A percentile compares a stretch with the other conserved stretches of the same genome.
These are phyloP conservation scores for Ahaetulla prasina DNA, from an alignment of 2,113 vertebrate species.

Conservation along the genomic window DNA sequence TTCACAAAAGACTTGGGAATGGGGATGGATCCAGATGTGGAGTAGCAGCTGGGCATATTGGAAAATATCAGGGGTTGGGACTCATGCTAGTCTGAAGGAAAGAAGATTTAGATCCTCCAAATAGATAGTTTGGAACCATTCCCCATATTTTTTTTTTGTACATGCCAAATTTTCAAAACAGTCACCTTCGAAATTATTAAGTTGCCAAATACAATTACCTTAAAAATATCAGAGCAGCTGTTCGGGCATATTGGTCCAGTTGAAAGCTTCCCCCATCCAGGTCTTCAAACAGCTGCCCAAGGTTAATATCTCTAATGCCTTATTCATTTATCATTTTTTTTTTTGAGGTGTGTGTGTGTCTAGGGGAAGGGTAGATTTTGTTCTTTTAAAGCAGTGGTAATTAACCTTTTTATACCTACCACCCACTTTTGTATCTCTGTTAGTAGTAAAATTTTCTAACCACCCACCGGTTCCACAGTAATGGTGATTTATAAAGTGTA, in stretches of 20 bases:
- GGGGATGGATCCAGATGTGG: background rate
- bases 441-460: too few species aligned
- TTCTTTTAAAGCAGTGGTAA: constrained; percentile 6
- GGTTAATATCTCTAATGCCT: constrained; percentile 4
- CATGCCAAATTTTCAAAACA: background rate
- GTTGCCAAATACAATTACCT: constrained; percentile 2
- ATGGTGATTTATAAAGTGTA: too few species aligned
- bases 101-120: too few species aligned
- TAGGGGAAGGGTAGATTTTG: background rate
- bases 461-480: too few species aligned
- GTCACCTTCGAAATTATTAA: constrained; percentile 13
- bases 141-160: background rate
- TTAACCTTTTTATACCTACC: too few species aligned
- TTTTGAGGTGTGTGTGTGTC: background rate
- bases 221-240: constrained; percentile 48
- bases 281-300: constrained; percentile 56
- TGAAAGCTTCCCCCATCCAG: background rate
- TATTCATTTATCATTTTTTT: constrained; percentile 12
- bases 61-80: background rate
- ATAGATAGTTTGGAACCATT: background rate
- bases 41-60: background rate
- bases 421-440: too few species aligned
- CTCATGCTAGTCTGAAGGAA: background rate
- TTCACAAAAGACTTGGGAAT: background rate
- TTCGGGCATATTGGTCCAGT: constrained; percentile 52